These are phyloP conservation scores for Darevskia nairensis DNA, from an alignment of 2,797 vertebrate species.

Conservation along the genomic window DNA sequence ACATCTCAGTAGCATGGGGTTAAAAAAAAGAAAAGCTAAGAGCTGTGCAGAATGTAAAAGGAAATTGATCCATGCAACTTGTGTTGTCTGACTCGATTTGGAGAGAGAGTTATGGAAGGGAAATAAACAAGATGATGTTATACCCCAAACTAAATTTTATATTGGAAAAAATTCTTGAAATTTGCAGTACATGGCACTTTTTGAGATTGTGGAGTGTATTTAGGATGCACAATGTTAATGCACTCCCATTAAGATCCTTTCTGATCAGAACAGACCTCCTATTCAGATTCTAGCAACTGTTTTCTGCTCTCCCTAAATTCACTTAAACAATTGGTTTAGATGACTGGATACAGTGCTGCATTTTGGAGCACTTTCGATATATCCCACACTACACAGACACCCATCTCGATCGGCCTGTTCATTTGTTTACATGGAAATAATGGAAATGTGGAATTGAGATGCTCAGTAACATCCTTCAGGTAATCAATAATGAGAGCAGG, in stretches of 20 bases:
- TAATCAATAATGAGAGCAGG: constrained; percentile 9
- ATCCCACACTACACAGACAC: not conserved
- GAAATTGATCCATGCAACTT: constrained; percentile 58
- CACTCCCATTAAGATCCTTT: not conserved
- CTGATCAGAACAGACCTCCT: not conserved
- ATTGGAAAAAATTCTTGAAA: constrained; percentile 49
- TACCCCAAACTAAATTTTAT: constrained; percentile 27
- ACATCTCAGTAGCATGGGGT: constrained; percentile 60
- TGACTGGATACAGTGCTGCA: not conserved
- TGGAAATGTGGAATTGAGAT: not conserved
- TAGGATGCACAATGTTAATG: constrained; percentile 14
- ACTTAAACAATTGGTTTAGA: not conserved
- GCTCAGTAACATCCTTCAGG: not conserved
- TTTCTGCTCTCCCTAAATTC: not conserved
- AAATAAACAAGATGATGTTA: constrained; percentile 54
- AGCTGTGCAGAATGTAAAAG: constrained; percentile 42
- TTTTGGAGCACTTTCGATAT: constrained; percentile 1
- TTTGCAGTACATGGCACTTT: constrained; percentile 61
- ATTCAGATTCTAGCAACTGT: not conserved
- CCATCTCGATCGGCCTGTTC: not conserved
- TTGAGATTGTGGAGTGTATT: constrained; percentile 37
- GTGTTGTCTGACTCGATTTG: constrained; percentile 43
- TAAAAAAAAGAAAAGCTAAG: constrained; percentile 47
- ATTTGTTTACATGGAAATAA: not conserved
- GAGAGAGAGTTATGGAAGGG: constrained; percentile 40